A percentile compares a stretch with the other conserved stretches of the same genome.
Evolutionary conservation across 2,797 vertebrate species (phyloP).

Genomic region (Malurus splendens): DNA sequence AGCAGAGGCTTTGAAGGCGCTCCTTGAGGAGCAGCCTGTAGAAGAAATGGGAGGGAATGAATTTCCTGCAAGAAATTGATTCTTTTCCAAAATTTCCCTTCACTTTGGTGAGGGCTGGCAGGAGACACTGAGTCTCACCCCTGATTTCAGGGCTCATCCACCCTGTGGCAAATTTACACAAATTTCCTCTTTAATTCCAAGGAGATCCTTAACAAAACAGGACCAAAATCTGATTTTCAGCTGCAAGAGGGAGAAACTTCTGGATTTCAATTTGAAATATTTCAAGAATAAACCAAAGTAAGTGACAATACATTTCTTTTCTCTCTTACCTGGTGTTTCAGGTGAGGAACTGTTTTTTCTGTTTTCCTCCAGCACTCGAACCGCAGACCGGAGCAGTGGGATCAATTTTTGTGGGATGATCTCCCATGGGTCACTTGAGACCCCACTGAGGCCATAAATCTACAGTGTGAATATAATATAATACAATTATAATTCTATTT

Average conservation of each 20-base stretch:
- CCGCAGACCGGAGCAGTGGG: slow-evolving; percentile 74
- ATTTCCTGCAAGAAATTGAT: neutral
- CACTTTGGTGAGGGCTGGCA: neutral
- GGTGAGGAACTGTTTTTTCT: neutral
- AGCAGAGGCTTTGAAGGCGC: slow-evolving; percentile 19
- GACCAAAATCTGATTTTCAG: neutral
- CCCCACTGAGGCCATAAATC: neutral
- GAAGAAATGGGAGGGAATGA: neutral
- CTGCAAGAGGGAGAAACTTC: neutral
- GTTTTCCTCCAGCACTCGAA: slow-evolving; percentile 68
- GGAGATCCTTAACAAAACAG: neutral
- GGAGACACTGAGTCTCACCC: neutral
- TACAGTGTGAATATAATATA: no score
- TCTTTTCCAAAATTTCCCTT: neutral
- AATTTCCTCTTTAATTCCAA: neutral
- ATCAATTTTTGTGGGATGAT: slow-evolving; percentile 71
- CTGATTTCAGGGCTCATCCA: neutral
- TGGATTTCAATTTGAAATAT: neutral
- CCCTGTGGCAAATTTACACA: neutral
- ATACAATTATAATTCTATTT: no score
- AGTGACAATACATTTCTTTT: neutral
- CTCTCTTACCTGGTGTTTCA: neutral
- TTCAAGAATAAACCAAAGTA: fast-evolving
- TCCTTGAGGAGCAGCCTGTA: slow-evolving; percentile 32
- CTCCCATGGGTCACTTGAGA: neutral